These are phyloP conservation scores for Lutjanus argentimaculatus DNA, from an alignment of 2,797 vertebrate species.

Conservation along the genomic window DNA sequence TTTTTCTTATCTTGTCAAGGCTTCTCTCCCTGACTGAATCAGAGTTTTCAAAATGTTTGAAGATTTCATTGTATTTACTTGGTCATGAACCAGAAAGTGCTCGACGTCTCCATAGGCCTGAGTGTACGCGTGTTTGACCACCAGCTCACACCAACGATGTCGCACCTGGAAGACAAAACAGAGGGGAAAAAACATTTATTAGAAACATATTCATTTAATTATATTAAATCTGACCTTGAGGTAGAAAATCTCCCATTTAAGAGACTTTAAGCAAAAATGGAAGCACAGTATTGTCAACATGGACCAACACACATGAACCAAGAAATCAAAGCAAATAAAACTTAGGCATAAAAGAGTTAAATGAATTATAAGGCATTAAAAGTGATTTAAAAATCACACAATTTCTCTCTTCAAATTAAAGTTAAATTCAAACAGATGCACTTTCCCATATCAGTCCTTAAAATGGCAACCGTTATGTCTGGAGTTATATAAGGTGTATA, in stretches of 20 bases:
- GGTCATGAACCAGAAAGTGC: conserved; percentile 91
- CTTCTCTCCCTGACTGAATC: not conserved
- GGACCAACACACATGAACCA: not conserved
- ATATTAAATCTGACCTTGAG: not conserved
- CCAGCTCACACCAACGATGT: conserved; percentile 97
- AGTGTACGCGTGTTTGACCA: conserved; percentile 90
- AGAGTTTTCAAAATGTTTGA: not conserved
- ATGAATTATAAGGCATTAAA: not conserved
- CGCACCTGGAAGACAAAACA: conserved; percentile 85
- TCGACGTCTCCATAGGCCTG: conserved; percentile 90
- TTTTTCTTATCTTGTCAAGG: not conserved
- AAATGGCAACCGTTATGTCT: not conserved
- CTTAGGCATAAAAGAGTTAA: not conserved
- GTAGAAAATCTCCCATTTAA: not conserved
- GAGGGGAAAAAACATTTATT: not conserved
- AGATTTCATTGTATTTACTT: conserved; percentile 81
- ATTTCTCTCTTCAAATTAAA: not conserved
- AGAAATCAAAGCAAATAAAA: conserved; percentile 1
- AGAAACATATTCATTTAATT: not conserved
- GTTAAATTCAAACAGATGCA: not conserved
- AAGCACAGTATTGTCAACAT: not conserved
- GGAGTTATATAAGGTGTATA: not conserved
- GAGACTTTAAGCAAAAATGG: not conserved
- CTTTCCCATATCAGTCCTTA: not conserved
- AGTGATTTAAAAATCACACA: not conserved